phyloP scores from a whole-genome alignment of 2,113 vertebrate species.

The Paramormyrops kingsleyae region DNA sequence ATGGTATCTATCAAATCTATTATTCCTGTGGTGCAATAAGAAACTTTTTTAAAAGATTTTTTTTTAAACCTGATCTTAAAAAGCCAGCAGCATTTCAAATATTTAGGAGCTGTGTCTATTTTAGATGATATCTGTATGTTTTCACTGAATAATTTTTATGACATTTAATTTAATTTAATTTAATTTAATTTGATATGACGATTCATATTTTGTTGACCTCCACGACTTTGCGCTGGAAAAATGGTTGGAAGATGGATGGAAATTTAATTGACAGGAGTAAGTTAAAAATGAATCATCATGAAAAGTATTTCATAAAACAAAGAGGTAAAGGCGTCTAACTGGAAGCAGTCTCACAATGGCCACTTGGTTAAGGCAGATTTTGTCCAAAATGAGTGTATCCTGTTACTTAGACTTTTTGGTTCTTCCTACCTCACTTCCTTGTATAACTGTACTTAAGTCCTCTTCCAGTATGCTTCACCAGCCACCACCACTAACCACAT shows the following conservation, averaged over 20 bases:
- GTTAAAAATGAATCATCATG: background rate
- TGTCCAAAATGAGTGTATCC: background rate
- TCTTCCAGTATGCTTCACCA: background rate
- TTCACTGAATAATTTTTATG: background rate
- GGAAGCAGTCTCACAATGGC: background rate
- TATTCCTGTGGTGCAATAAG: background rate
- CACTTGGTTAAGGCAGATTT: background rate
- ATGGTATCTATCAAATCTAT: background rate
- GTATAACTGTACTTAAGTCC: background rate
- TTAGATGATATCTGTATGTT: background rate
- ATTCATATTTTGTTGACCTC: background rate
- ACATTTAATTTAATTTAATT: constrained; percentile 6
- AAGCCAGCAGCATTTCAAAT: background rate
- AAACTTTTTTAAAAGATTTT: background rate
- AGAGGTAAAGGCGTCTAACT: background rate
- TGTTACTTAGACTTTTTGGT: background rate
- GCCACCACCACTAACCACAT: background rate
- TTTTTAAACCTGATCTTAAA: background rate
- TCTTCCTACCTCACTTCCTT: background rate
- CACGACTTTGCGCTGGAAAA: background rate
- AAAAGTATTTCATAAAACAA: background rate
- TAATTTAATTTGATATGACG: background rate
- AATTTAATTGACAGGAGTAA: background rate
- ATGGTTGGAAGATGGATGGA: background rate
- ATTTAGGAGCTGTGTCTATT: background rate